A percentile compares a stretch with the other conserved stretches of the same genome.
These are phyloP conservation scores for Bombus difficillimus DNA, from an alignment of 1,140 invertebrate genomes.

Conservation along the genomic window DNA sequence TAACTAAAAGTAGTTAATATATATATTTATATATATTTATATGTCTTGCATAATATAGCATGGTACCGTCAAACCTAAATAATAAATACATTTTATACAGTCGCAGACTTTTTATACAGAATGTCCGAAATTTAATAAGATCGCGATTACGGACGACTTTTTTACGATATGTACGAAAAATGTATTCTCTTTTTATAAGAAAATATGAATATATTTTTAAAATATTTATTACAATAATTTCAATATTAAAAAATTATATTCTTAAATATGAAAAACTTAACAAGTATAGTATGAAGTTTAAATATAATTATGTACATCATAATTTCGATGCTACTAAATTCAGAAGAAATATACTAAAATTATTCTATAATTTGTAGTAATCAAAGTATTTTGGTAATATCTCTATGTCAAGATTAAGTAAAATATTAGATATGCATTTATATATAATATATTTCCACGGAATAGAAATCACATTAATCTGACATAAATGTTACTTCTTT, in stretches of 20 bases:
- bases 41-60: slow-evolving; percentile 78
- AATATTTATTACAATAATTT: slow-evolving; percentile 10
- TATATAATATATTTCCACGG: background rate
- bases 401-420: background rate
- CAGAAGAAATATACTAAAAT: background rate
- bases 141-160: slow-evolving; percentile 30
- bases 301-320: background rate
- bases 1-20: slow-evolving; percentile 79
- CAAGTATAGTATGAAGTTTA: background rate
- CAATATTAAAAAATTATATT: background rate
- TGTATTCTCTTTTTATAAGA: background rate
- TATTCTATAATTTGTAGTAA: slow-evolving; percentile 6
- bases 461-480: slow-evolving; percentile 8
- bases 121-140: slow-evolving; percentile 73
- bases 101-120: slow-evolving; percentile 80
- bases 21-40: slow-evolving; percentile 59
- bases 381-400: background rate
- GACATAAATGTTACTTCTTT: slow-evolving; percentile 48
- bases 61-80: slow-evolving; percentile 81
- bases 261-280: background rate
- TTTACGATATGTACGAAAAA: background rate
- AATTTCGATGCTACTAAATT: background rate
- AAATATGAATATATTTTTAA: slow-evolving; percentile 35
- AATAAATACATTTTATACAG: slow-evolving; percentile 83
- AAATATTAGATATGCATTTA: slow-evolving; percentile 8